Base-by-base conservation (phyloP, 64 coral and sea anemone species). In the Anthopleura sola region DNA sequence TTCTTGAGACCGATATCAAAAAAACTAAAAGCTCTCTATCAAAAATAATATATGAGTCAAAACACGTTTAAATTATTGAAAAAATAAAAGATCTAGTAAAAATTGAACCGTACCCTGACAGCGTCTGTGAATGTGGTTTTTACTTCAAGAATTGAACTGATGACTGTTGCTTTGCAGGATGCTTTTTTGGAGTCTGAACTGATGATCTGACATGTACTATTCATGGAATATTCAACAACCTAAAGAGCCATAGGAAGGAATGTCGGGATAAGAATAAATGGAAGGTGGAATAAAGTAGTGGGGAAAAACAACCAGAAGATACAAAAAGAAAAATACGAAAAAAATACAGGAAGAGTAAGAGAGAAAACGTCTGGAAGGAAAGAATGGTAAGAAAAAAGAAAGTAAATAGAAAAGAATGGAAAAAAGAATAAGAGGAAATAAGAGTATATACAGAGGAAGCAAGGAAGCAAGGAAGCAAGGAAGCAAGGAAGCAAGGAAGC, bases 151-250 rank as follows among this genome's bases (percentile, higher is more conserved):
- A 79, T 18, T n/a, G 44, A 48, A n/a, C 44, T 46, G 44, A 79
- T 79, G 2, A 79, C 76, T 44, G 76, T 3, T 3, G 76, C 37
- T 33, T 79, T 79, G 11, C 76, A 79, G 5, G 76, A 79, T 44
- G 76, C 76, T 23, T 79, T 79, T 17, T 79, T 79, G 36, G 76
- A 15, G 31, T 79, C 76, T 24, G 76, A 79, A 47, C 76, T 79
- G 36, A 79, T 38, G 21, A 79, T 79, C 31, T 79, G 8, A 24
- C 76, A 79, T 8, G 76, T 46, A 20, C 19, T 44, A 3, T 79
- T 46, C 76, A 79, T 79, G 0, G 18, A 44, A 48, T 23, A 79
- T 79, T 79, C 76, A 32, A 48, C 37, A 44, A 37, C 37, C 76
- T 79, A 21, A 5, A 46, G 58, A 21, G 6, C 47, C 12, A 34